Base-by-base conservation (phyloP, 2,888 invertebrate species). In the Stenchaetothrips biformis region DNA sequence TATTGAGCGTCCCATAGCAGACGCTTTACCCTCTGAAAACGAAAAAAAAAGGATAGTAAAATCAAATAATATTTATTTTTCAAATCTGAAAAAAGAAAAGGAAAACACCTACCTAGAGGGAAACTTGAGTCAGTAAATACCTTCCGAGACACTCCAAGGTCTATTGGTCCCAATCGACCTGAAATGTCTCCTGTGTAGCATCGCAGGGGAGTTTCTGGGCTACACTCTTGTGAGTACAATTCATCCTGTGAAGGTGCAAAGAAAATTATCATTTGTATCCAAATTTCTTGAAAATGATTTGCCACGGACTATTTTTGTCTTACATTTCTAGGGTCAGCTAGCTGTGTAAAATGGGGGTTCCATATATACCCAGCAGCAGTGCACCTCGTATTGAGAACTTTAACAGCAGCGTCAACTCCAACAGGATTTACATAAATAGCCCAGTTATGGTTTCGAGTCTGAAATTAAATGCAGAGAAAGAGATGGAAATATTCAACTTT, bases 131-230 rank as follows among this genome's bases (percentile, higher is more conserved):
- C 98, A 62, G 93, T 91, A 84, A 95, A 92, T 82, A 97, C 91
- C 85, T 91, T 90, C 74, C 95, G 90, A 81, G 92, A 89, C 0
- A 91, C 89, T 2, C 97, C 97, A 53, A 98, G 89, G 84, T 92
- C 91, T 79, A 97, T 94, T 0, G 94, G 91, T 0, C 96, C 97
- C 59, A 96, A 88, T 82, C 97, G 90, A 0, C 95, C 92, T 0
- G 96, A 94, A 77, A 97, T 87, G 86, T 98, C 98, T 0, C 97
- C 98, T 0, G 97, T 94, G 85, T 96, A 94, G 86, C 98, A 98
- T 2, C 97, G 89, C 80, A 96, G 87, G 0, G 97, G 97, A 84
- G 96, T 95, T 86, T 94, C 93, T 0, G 94, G 91, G 0, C 94
- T 94, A 86, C 98, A 98, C 88, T 98, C 96, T 86, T 92, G 92